phyloP scores from a whole-genome alignment of 2,113 vertebrate genomes.

The Stictonetta naevosa region DNA sequence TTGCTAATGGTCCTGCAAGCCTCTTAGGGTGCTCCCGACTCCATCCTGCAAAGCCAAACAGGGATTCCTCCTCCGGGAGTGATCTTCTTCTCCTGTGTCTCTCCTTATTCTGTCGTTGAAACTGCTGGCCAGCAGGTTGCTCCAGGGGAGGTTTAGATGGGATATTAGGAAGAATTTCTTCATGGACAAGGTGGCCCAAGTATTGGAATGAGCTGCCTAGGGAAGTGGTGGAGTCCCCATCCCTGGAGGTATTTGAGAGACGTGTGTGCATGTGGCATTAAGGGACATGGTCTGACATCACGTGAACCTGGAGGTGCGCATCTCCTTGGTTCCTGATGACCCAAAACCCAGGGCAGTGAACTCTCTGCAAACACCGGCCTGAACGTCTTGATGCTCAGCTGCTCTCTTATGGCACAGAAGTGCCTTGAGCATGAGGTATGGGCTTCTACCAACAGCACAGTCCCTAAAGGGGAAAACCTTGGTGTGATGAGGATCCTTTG shows the following conservation, averaged over 20 bases:
- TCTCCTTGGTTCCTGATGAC: neutral
- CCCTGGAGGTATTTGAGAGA: neutral
- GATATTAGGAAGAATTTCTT: neutral
- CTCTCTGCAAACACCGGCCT: neutral
- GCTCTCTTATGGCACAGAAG: neutral
- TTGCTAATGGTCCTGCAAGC: neutral
- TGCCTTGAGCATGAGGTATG: neutral
- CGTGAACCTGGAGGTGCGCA: neutral
- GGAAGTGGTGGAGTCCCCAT: neutral
- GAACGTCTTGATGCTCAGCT: neutral
- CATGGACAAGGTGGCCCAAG: neutral
- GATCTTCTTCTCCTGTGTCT: neutral
- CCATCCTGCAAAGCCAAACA: neutral
- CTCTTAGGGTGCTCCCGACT: neutral
- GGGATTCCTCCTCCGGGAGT: neutral
- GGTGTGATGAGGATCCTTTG: neutral
- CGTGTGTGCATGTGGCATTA: neutral
- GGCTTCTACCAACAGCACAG: neutral
- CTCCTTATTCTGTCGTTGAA: neutral
- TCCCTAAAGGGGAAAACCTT: neutral
- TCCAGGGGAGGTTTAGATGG: neutral
- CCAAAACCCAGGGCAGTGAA: neutral
- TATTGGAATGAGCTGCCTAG: neutral
- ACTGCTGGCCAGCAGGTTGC: neutral
- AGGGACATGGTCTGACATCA: neutral